These are phyloP conservation scores for Coregonus suidteri DNA, from an alignment of 2,797 vertebrate genomes.

Conservation along the genomic window DNA sequence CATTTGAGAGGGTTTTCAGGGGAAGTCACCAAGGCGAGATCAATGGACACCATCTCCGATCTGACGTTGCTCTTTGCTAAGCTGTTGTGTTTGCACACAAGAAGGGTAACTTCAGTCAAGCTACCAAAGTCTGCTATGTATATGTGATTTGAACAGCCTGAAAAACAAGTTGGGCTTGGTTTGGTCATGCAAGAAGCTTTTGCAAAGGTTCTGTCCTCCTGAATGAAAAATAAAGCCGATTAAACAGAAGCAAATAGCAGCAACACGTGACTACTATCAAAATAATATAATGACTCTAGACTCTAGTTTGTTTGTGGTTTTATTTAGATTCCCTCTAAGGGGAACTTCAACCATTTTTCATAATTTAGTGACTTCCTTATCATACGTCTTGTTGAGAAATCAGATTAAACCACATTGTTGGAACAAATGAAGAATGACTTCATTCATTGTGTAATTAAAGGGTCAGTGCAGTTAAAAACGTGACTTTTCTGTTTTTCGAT, in stretches of 20 bases:
- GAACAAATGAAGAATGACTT: background rate
- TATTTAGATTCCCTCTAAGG: too few species aligned
- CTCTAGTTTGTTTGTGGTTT: too few species aligned
- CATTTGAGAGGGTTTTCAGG: constrained; percentile 41
- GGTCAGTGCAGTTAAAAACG: too few species aligned
- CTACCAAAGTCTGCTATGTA: constrained; percentile 21
- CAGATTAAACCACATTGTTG: background rate
- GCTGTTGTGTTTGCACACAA: constrained; percentile 32
- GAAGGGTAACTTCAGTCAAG: constrained; percentile 30
- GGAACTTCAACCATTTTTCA: background rate
- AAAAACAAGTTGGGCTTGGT: constrained; percentile 45
- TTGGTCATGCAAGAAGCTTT: background rate
- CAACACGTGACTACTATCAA: too few species aligned
- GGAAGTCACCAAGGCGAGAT: constrained; percentile 41
- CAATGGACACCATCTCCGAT: constrained; percentile 45
- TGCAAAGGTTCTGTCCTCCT: constrained; percentile 27
- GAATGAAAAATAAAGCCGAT: background rate
- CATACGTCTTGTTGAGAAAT: background rate
- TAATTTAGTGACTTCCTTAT: background rate
- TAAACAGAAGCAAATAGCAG: too few species aligned
- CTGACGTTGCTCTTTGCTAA: constrained; percentile 8
- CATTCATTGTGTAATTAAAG: too few species aligned
- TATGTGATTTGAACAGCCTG: constrained; percentile 29
- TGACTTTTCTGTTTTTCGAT: too few species aligned
- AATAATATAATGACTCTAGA: too few species aligned